phyloP scores from a whole-genome alignment of 2,888 invertebrate genomes.

The Temnothorax unifasciatus region DNA sequence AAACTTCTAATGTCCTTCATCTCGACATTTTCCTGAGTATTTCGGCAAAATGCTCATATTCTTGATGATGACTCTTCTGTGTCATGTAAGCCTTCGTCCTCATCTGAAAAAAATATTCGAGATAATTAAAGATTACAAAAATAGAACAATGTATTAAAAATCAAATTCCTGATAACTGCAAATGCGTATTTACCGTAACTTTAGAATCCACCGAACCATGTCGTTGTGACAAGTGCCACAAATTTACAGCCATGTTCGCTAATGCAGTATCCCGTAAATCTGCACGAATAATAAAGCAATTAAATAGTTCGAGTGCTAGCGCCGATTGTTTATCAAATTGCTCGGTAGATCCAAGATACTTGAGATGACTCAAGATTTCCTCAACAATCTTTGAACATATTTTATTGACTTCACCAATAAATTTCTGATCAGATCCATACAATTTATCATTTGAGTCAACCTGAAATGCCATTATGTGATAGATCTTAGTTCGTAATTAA shows the following conservation, averaged over 20 bases:
- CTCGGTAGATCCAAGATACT: slow-evolving; percentile 88
- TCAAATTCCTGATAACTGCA: slow-evolving; percentile 9
- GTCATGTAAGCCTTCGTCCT: slow-evolving; percentile 82
- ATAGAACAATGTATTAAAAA: slow-evolving; percentile 27
- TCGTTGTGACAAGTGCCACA: slow-evolving; percentile 94
- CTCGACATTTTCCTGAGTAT: slow-evolving; percentile 79
- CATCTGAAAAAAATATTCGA: slow-evolving; percentile 73
- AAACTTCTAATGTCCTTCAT: slow-evolving; percentile 56
- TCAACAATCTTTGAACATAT: slow-evolving; percentile 92
- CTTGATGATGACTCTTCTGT: slow-evolving; percentile 78
- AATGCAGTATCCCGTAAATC: slow-evolving; percentile 89
- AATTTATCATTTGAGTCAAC: slow-evolving; percentile 97
- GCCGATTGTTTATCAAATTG: slow-evolving; percentile 91
- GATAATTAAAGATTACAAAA: slow-evolving; percentile 21
- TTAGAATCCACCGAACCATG: slow-evolving; percentile 88
- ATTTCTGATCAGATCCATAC: slow-evolving; percentile 96
- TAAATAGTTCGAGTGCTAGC: slow-evolving; percentile 92
- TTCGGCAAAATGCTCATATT: slow-evolving; percentile 80
- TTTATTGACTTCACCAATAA: slow-evolving; percentile 92
- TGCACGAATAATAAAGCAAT: slow-evolving; percentile 89
- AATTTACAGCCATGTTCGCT: slow-evolving; percentile 91
- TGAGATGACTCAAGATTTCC: slow-evolving; percentile 92
- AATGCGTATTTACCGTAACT: slow-evolving; percentile 83
- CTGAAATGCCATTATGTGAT: slow-evolving; percentile 82
- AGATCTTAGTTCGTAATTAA: slow-evolving; percentile 11